A percentile compares a stretch with the other conserved stretches of the same genome.
phyloP scores from a whole-genome alignment of 2,888 invertebrate genomes.

The Elegia similella region DNA sequence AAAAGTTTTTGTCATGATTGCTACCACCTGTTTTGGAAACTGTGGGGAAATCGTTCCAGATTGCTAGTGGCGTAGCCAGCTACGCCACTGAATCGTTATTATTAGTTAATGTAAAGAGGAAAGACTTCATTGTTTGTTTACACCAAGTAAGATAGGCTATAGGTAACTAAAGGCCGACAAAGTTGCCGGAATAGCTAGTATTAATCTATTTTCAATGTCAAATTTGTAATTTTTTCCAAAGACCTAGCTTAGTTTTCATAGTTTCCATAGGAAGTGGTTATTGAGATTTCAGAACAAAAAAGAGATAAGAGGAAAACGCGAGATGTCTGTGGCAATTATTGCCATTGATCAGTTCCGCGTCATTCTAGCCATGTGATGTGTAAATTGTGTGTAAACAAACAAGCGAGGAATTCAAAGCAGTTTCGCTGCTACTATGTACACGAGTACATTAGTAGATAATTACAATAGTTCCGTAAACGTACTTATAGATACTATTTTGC shows the following conservation, averaged over 20 bases:
- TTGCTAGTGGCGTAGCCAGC: too few species aligned
- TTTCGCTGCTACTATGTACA: background rate
- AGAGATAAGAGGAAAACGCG: background rate
- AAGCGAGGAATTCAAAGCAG: slow-evolving; percentile 3
- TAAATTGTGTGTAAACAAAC: slow-evolving; percentile 1
- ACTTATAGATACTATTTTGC: background rate
- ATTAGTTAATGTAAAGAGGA: too few species aligned
- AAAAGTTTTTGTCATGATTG: too few species aligned
- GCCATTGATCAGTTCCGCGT: slow-evolving; percentile 4
- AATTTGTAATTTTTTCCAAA: too few species aligned
- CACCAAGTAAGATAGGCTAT: too few species aligned
- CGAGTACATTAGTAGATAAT: background rate
- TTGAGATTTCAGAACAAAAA: background rate
- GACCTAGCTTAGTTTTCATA: background rate
- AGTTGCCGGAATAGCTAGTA: too few species aligned
- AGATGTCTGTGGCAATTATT: background rate
- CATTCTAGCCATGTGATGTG: background rate
- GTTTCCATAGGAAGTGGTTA: background rate
- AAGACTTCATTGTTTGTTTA: too few species aligned
- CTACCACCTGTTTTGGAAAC: too few species aligned
- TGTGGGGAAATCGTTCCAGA: too few species aligned
- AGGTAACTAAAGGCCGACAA: too few species aligned
- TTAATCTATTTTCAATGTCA: too few species aligned
- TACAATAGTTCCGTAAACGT: background rate
- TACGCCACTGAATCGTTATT: too few species aligned